These are phyloP conservation scores for Aurelia coerulea DNA, from an alignment of 30 jellyfish, hydroid and myxozoan genomes.

Conservation along the genomic window DNA sequence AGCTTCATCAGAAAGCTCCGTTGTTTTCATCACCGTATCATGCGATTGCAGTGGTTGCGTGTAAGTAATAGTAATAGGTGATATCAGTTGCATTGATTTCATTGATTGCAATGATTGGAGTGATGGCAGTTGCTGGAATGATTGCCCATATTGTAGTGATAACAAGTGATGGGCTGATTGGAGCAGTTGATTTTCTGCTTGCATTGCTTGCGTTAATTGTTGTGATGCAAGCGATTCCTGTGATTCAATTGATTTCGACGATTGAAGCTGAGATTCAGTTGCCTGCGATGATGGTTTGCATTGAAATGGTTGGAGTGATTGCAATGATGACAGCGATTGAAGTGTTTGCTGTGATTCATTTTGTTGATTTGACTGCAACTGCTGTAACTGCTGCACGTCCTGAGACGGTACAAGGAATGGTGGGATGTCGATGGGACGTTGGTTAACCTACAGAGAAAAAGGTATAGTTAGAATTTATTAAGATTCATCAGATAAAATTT, in stretches of 20 bases:
- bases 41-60: background rate
- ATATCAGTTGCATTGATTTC: background rate
- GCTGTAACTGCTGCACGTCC: too few relatives aligned
- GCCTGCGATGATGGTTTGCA: too few relatives aligned
- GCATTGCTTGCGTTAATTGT: too few relatives aligned
- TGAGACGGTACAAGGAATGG: constrained; percentile 27
- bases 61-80: background rate
- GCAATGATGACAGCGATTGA: background rate
- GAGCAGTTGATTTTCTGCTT: too few relatives aligned
- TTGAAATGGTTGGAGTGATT: background rate
- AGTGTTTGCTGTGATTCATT: background rate
- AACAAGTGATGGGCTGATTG: too few relatives aligned
- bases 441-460: background rate
- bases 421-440: constrained; percentile 32
- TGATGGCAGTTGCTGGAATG: too few relatives aligned
- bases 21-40: background rate
- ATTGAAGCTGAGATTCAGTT: too few relatives aligned
- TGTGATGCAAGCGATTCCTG: too few relatives aligned
- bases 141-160: too few relatives aligned
- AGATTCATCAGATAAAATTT: too few relatives aligned
- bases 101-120: constrained; percentile 15
- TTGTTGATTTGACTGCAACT: background rate
- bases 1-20: constrained; percentile 27
- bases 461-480: too few relatives aligned
- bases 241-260: too few relatives aligned